A percentile compares a stretch with the other conserved stretches of the same genome.
phyloP scores from a whole-genome alignment of 2,797 vertebrate species.

The Lutjanus campechanus region DNA sequence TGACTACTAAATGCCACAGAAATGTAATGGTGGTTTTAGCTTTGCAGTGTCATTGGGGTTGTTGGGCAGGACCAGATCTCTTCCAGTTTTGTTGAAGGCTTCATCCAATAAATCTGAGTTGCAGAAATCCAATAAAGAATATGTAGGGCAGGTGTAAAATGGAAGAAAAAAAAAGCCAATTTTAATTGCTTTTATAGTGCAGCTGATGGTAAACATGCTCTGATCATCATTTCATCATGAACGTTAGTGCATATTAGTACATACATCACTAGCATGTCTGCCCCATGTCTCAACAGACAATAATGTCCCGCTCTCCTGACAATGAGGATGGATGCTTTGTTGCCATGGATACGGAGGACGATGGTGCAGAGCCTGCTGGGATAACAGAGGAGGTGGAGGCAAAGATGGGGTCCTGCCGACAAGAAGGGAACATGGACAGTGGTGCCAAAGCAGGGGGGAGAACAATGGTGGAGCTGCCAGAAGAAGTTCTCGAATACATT shows the following conservation, averaged over 20 bases:
- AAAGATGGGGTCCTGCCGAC: conserved; percentile 75
- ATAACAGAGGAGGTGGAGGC: conserved; percentile 82
- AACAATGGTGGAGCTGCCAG: conserved; percentile 94
- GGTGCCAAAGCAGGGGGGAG: conserved; percentile 80
- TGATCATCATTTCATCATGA: neutral
- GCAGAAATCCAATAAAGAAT: neutral
- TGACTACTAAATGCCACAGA: neutral
- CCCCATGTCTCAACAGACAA: conserved; percentile 74
- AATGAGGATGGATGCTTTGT: conserved; percentile 94
- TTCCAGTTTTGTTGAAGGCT: neutral
- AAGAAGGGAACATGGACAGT: conserved; percentile 73
- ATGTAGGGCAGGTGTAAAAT: neutral
- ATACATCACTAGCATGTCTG: conserved; percentile 36
- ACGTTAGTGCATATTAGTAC: neutral
- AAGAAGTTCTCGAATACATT: conserved; percentile 98
- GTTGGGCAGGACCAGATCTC: neutral
- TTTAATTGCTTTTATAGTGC: neutral
- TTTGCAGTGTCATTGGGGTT: conserved; percentile 44
- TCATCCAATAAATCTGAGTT: neutral
- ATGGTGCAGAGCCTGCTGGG: conserved; percentile 75
- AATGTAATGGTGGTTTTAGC: neutral
- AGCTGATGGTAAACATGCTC: conserved; percentile 1
- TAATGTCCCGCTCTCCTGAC: conserved; percentile 94
- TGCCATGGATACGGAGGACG: conserved; percentile 94
- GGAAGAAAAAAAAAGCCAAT: neutral